Evolutionary conservation across 2,113 vertebrate species (phyloP), one percentile per base, ranked within the genome.

Genomic region (Tetraodon nigroviridis): DNA sequence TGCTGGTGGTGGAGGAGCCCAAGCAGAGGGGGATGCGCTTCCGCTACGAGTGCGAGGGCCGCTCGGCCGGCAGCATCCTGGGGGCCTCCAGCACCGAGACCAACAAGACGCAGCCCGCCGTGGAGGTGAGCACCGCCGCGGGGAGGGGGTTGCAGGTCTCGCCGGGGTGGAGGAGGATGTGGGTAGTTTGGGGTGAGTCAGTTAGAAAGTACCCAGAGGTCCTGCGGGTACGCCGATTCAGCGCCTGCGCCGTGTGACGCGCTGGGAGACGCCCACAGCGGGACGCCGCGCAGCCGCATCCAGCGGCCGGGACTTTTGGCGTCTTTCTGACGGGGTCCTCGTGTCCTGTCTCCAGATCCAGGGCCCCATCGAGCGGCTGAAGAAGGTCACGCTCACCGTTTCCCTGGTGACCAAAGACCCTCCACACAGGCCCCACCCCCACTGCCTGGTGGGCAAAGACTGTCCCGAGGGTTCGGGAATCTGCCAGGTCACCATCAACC

Each of bases 21-120:
- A 98, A 95, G 69, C 93, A 95, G 82, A 86, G 95, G 2, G 94
- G 94, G 21, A 97, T 98, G 95, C 86, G 95, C 16, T 97, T 97
- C 73, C 93, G 94, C 44, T 97, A 97, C 3, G 92, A 95, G 76
- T 97, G 94, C 0, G 95, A 94, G 76, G 95, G 95, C 0, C 90
- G 94, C 18, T 96, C 94, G 0, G 95, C 93, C 0, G 94, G 95
- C 32, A 97, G 95, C 86, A 97, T 97, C 86, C 85, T 95, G 11
- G 95, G 95, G 0, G 88, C 90, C 41, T 89, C 86, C 72, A 96
- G 93, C 87, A 94, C 90, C 0, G 94, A 95, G 0, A 84, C 86
- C 67, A 93, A 78, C 87, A 96, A 97, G 84, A 95, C 92, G 0
- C 88, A 94, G 70, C 94, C 95, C 0, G 71, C 90, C 0, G 89